Evolutionary conservation across 1,140 invertebrate species (phyloP).

Genomic region (Solenopsis invicta): DNA sequence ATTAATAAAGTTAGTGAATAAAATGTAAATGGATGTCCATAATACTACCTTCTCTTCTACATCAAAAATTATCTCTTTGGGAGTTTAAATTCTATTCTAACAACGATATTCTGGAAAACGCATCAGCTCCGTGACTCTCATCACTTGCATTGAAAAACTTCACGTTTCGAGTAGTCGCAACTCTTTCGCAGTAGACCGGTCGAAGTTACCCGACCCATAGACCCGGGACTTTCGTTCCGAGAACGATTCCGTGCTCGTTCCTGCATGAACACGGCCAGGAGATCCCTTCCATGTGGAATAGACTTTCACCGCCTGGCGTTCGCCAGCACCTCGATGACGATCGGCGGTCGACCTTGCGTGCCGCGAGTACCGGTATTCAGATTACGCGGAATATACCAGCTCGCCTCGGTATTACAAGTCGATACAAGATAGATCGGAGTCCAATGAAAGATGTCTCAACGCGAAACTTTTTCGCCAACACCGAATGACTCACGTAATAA

Average conservation of each 20-base stretch:
- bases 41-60: no score
- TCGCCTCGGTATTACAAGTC: background rate
- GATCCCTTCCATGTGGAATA: slow-evolving; percentile 65
- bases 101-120: background rate
- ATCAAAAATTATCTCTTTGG: background rate
- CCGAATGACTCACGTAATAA: background rate
- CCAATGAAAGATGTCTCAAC: background rate
- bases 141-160: background rate
- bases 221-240: slow-evolving; percentile 60
- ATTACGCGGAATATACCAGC: slow-evolving; percentile 58
- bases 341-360: slow-evolving; percentile 75
- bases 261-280: slow-evolving; percentile 52
- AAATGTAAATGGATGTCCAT: no score
- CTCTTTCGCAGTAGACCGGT: slow-evolving; percentile 16
- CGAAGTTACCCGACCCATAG: slow-evolving; percentile 48
- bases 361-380: slow-evolving; percentile 70
- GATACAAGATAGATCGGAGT: background rate
- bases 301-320: slow-evolving; percentile 76
- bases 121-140: no score
- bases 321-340: slow-evolving; percentile 69
- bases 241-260: slow-evolving; percentile 65
- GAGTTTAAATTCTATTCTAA: background rate
- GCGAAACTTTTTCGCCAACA: background rate
- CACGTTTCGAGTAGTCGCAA: background rate
- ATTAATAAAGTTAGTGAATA: no score